phyloP scores from a whole-genome alignment of 1,140 invertebrate species.

The Reticulitermes speratus region DNA sequence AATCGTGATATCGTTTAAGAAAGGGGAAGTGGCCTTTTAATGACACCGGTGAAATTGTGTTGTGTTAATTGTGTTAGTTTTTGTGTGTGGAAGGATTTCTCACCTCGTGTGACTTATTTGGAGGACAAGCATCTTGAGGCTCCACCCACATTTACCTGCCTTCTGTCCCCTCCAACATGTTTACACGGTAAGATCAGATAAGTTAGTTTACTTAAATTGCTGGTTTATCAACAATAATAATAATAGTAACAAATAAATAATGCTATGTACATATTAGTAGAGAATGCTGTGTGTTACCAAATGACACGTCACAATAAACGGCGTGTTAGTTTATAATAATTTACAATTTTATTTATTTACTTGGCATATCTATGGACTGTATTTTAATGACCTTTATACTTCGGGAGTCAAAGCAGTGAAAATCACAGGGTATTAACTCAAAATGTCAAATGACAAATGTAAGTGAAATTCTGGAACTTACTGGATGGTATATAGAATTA shows the following conservation, averaged over 20 bases:
- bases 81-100: not conserved
- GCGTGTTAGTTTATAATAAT: not conserved
- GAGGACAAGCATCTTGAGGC: not conserved
- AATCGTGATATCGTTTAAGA: no score
- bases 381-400: not conserved
- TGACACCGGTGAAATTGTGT: not conserved
- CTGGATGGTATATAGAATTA: not conserved
- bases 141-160: no score
- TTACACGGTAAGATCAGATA: not conserved
- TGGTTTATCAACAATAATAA: not conserved
- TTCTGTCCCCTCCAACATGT: not conserved
- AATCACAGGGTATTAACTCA: not conserved
- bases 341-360: not conserved
- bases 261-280: no score
- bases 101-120: not conserved
- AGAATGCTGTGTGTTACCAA: no score
- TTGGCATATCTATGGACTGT: not conserved
- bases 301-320: not conserved
- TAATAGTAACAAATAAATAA: no score
- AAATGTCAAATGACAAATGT: not conserved
- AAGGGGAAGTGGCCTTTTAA: not conserved
- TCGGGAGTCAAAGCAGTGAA: not conserved
- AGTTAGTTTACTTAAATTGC: not conserved
- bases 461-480: not conserved
- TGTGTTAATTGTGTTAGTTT: not conserved